phyloP scores from a whole-genome alignment of 1,140 invertebrate genomes.

The Drosophila takahashii region DNA sequence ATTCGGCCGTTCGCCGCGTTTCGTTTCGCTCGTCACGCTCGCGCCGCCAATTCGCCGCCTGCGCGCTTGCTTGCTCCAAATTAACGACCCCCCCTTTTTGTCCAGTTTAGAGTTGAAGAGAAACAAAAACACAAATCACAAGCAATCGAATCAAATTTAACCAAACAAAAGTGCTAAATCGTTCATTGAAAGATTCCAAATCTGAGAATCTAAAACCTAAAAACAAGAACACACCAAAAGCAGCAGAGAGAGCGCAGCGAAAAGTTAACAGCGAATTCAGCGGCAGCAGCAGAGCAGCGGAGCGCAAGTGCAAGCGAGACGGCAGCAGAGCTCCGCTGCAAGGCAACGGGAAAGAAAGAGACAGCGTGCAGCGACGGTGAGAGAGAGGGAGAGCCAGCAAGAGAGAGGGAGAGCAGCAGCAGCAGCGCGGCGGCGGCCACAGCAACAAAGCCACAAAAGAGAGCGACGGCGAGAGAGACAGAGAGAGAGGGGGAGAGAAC shows the following conservation, averaged over 20 bases:
- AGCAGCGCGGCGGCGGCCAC: not conserved
- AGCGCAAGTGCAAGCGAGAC: conserved; percentile 42
- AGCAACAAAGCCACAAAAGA: conserved; percentile 30
- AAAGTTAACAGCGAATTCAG: conserved; percentile 45
- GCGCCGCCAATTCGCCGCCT: conserved; percentile 13
- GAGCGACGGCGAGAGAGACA: not conserved
- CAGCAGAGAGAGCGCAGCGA: conserved; percentile 14
- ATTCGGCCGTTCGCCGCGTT: conserved; percentile 37
- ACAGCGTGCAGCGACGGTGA: conserved; percentile 24
- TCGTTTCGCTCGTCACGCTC: conserved; percentile 10
- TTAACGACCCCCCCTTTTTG: not conserved
- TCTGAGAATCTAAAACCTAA: conserved; percentile 3
- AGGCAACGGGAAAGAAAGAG: conserved; percentile 35
- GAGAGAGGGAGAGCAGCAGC: conserved; percentile 9
- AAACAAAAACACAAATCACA: conserved; percentile 21
- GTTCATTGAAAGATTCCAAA: not conserved
- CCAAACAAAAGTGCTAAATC: conserved; percentile 18
- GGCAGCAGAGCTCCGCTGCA: conserved; percentile 55
- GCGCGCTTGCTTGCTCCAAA: conserved; percentile 38
- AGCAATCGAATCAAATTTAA: not conserved
- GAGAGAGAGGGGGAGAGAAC: conserved; percentile 39
- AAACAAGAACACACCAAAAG: conserved; percentile 21
- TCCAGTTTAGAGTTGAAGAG: conserved; percentile 14
- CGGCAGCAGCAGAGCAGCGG: conserved; percentile 47
- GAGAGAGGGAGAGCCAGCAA: not conserved